A percentile compares a stretch with the other conserved stretches of the same genome.
Evolutionary conservation across 92 coral and sea anemone genomes (phyloP).

Genomic region (Porites cylindrica): DNA sequence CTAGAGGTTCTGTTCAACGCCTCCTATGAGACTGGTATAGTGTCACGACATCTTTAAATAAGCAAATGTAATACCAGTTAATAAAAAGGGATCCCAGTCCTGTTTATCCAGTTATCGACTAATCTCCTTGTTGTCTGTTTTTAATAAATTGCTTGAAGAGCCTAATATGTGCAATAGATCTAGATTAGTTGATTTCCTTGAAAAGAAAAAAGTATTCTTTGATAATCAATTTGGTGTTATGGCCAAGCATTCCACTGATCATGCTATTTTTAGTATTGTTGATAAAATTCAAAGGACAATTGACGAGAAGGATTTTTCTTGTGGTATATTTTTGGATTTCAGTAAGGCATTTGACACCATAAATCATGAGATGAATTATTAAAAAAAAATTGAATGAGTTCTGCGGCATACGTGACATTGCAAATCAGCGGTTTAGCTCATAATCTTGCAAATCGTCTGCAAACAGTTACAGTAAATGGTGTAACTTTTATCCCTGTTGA

Average conservation of each 20-base stretch:
- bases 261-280: slow-evolving; percentile 46
- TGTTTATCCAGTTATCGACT: background rate
- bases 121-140: background rate
- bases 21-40: background rate
- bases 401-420: no score
- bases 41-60: no score
- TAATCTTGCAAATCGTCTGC: no score
- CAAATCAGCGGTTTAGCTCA: no score
- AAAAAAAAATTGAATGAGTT: no score
- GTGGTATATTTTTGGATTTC: slow-evolving; percentile 52
- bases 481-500: no score
- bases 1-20: slow-evolving; percentile 16
- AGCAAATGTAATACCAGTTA: no score
- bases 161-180: slow-evolving; percentile 8
- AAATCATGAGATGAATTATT: slow-evolving; percentile 9
- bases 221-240: slow-evolving; percentile 61
- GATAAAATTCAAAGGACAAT: slow-evolving; percentile 58
- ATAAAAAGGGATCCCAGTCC: no score
- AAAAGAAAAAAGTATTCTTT: slow-evolving; percentile 28
- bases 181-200: slow-evolving; percentile 18
- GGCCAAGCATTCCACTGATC: slow-evolving; percentile 47
- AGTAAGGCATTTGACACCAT: slow-evolving; percentile 37
- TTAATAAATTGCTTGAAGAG: background rate
- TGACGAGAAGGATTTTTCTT: slow-evolving; percentile 51
- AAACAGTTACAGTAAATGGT: no score